Percentiles rank a stretch among this genome's conserved stretches.
phyloP scores from a whole-genome alignment of 2,888 invertebrate genomes.

The Meiosimyza decipiens region DNA sequence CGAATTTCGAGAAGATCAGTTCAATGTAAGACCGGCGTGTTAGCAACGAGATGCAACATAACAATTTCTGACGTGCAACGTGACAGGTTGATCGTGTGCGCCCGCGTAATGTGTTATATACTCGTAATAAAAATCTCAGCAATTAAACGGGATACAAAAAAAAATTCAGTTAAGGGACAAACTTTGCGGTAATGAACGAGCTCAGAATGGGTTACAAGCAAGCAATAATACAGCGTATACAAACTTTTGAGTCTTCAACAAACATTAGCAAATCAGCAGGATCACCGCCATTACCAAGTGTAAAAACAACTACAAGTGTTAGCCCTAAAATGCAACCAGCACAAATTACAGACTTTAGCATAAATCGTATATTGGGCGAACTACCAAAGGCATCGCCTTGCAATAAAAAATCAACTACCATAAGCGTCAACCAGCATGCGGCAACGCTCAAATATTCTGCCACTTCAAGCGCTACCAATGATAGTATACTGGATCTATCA shows the following conservation, averaged over 20 bases:
- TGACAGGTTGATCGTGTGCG: conserved; percentile 53
- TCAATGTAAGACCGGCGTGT: conserved; percentile 48
- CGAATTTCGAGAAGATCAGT: conserved; percentile 10
- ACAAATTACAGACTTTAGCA: conserved; percentile 65
- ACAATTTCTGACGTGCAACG: conserved; percentile 62
- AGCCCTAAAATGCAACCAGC: conserved; percentile 28
- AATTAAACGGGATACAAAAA: conserved; percentile 25
- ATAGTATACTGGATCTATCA: conserved; percentile 61
- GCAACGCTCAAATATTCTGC: background rate
- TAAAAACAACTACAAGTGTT: conserved; percentile 12
- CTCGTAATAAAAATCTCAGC: background rate
- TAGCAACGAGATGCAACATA: conserved; percentile 54
- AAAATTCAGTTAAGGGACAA: background rate
- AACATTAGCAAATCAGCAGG: background rate
- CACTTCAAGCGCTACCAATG: conserved; percentile 15
- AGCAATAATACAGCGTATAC: conserved; percentile 61
- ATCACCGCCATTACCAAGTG: background rate
- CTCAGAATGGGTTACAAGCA: conserved; percentile 64
- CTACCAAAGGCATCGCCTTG: background rate
- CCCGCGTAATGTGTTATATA: conserved; percentile 5
- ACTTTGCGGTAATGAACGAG: conserved; percentile 54
- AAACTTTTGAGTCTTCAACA: conserved; percentile 50
- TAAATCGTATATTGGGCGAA: conserved; percentile 56
- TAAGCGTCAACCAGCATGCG: conserved; percentile 31
- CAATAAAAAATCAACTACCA: background rate